A percentile compares a stretch with the other conserved stretches of the same genome.
Evolutionary conservation across 2,797 vertebrate genomes (phyloP).

Genomic region (Phoebastria nigripes): DNA sequence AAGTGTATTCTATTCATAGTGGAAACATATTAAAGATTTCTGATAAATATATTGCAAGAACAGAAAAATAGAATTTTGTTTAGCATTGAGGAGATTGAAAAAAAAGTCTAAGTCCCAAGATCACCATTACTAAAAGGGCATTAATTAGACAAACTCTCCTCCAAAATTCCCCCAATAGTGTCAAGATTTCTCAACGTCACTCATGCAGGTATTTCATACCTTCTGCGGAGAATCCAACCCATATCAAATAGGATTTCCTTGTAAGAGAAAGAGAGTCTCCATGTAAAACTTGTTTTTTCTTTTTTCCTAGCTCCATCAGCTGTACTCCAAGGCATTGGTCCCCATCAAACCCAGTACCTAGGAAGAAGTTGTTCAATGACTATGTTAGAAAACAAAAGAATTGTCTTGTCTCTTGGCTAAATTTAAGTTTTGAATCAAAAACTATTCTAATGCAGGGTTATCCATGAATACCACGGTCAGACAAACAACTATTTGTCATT

Average conservation of each 20-base stretch:
- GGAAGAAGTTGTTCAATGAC: background rate
- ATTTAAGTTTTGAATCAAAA: background rate
- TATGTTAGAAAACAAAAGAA: background rate
- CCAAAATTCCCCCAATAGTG: fast-evolving
- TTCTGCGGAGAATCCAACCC: constrained; percentile 94
- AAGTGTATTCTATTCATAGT: background rate
- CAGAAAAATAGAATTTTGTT: background rate
- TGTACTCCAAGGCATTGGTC: constrained; percentile 91
- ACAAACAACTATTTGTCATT: background rate
- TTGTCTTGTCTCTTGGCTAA: background rate
- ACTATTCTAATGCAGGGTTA: background rate
- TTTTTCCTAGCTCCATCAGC: constrained; percentile 84
- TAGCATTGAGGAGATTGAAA: background rate
- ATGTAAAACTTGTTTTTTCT: constrained; percentile 79
- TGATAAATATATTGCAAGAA: background rate
- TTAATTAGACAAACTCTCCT: background rate
- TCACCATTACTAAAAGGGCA: background rate
- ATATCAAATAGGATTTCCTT: constrained; percentile 81
- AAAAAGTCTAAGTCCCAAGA: background rate
- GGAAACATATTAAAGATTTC: background rate
- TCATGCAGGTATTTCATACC: constrained; percentile 68
- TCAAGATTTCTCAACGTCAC: background rate
- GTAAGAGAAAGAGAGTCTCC: constrained; percentile 88
- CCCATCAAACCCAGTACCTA: constrained; percentile 88
- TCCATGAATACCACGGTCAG: background rate